Base-by-base conservation (phyloP, 2,797 vertebrate species). In the Melanotaenia pygmaea region DNA sequence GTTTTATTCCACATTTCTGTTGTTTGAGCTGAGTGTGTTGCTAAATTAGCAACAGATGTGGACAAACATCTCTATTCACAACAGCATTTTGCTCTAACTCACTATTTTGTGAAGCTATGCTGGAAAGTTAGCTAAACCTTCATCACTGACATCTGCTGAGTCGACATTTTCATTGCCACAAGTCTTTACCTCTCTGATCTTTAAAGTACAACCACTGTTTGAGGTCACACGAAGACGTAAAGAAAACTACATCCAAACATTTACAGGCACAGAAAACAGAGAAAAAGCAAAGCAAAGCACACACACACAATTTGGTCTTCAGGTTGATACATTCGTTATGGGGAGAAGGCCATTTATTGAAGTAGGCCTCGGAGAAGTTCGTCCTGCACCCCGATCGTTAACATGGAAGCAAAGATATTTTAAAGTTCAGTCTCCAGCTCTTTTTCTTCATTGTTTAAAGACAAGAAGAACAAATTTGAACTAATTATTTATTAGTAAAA, bases 281-380 rank as follows among this genome's bases (percentile, higher is more conserved):
- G 24, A 28, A 16, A 24, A 30, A 4, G 56, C 47, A 57, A 73
- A 12, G 20, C 54, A 35, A 32, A 26, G n/a, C 4, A 64, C 43
- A 84, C 65, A 67, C 9, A 4, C 1, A 5, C 30, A 40, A 69
- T 89, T 89, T 88, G 87, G 88, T 88, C 86, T 86, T 80, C 11
- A 14, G 32, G 75, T 80, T 4, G 20, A 47, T 80, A 89, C 84
- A 87, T 88, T 88, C 88, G 5, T 68, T 3, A 16, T 3, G 26
- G 6, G 67, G 64, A 79, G 65, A 59, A 76, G 68, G 59, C 35
- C 43, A 2, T 11, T 59, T 54, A 51, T 61, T 72, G 26, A 67
- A 64, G 62, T 43, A 18, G 14, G 14, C 65, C 60, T 18, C 5
- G 64, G 59, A 11, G 14, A 8, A 2, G 43, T 26, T 26, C 26